phyloP scores from a whole-genome alignment of 2,797 vertebrate species.

The Mus spretus region DNA sequence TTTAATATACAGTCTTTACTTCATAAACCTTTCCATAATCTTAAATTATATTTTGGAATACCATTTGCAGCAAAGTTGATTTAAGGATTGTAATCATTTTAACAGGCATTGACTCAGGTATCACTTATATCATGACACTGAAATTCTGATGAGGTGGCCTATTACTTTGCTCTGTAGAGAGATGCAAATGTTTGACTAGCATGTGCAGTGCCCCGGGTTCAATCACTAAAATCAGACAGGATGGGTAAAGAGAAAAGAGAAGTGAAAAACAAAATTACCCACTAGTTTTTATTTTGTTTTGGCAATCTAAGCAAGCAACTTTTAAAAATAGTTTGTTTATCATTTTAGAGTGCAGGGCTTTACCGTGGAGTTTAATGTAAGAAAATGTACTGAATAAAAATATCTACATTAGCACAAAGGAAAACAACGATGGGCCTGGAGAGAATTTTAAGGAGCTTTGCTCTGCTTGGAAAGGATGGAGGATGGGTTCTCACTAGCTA shows the following conservation, averaged over 20 bases:
- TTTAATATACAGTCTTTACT: not conserved
- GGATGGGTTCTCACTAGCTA: not conserved
- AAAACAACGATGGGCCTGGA: not conserved
- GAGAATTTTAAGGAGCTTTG: not conserved
- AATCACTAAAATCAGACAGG: too few species aligned
- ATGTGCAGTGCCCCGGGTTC: not conserved
- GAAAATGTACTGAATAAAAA: not conserved
- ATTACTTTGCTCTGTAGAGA: not conserved
- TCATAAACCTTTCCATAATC: not conserved
- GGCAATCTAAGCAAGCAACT: not conserved
- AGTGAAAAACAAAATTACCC: not conserved
- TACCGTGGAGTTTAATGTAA: not conserved
- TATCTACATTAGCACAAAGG: not conserved
- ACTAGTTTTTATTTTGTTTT: not conserved
- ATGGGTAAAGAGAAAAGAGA: not conserved
- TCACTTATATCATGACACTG: not conserved
- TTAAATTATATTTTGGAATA: not conserved
- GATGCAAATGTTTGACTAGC: not conserved
- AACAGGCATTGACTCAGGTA: not conserved
- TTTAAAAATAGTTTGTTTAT: not conserved
- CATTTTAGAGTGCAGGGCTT: not conserved
- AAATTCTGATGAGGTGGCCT: not conserved
- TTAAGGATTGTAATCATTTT: not conserved
- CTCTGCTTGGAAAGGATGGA: not conserved
- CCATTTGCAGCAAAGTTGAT: constrained; percentile 25